Base-by-base conservation (phyloP, 2,888 invertebrate species). In the Drosophila phalerata region DNA sequence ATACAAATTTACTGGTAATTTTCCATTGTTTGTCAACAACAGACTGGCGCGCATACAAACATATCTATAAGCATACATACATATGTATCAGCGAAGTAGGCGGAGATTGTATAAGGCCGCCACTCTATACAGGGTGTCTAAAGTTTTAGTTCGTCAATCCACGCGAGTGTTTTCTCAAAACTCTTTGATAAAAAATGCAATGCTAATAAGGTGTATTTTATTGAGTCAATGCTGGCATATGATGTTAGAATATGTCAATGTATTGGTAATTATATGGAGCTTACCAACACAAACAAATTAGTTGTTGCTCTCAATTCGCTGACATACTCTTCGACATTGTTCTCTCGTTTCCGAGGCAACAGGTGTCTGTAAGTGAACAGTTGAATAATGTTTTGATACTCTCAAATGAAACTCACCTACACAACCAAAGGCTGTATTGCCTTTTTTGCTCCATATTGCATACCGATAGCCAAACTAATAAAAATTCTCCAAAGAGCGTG, bases 21-120 rank as follows among this genome's bases (percentile, higher is more conserved):
- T 47, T 57, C 45, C 56, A 47, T 28, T 57, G 28, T 37, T 57
- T 38, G 57, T 57, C 19, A 57, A 47, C 28, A 47, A 17, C 37
- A 42, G 32, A n/a, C 17, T 43, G 32, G 3, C n/a, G 13, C 10
- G 22, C n/a, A 56, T 43, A 56, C 8, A 28, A 6, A 43, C 22
- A 13, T 8, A 4, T 4, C 22, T 22, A 22, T 22, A 22, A 22
- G n/a, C 5, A 25, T 25, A 43, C 22, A 22, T n/a, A 15, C n/a
- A 6, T 53, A 15, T 22, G 15, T 15, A 11, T 13, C 38, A 51
- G 13, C 10, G n/a, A n/a, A 37, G 15, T 6, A 25, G 8, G 34
- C 2, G 57, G 28, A 10, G 17, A n/a, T 28, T 6, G 10, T 17
- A 3, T 13, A 38, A 13, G 10, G 47, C 45, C 45, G 25, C 11